Conservation (phyloP, 1,140 invertebrate species). For the Drosophila bocki region DNA sequence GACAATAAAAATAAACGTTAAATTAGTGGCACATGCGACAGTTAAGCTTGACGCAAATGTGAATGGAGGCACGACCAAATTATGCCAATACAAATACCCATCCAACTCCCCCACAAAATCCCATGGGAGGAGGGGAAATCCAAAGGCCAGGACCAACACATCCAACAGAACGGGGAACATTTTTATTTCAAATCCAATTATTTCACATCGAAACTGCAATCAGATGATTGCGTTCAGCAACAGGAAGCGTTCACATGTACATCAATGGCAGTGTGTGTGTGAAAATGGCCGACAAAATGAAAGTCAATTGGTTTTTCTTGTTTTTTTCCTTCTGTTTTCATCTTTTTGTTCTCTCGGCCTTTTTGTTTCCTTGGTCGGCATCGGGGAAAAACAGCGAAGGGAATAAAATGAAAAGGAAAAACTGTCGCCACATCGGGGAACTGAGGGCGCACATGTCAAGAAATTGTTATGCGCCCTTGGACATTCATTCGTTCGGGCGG, state of each 20-base stretch:
- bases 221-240: slow-evolving; percentile 79
- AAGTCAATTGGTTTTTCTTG: slow-evolving; percentile 77
- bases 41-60: slow-evolving; percentile 45
- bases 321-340: slow-evolving; percentile 25
- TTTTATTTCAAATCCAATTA: slow-evolving; percentile 85
- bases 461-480: slow-evolving; percentile 64
- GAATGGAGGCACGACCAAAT: slow-evolving; percentile 57
- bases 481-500: slow-evolving; percentile 46
- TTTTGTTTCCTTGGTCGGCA: slow-evolving; percentile 46
- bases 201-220: slow-evolving; percentile 80
- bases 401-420: slow-evolving; percentile 10
- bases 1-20: slow-evolving; percentile 72
- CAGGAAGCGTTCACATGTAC: slow-evolving; percentile 53
- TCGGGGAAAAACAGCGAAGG: slow-evolving; percentile 6
- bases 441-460: slow-evolving; percentile 55
- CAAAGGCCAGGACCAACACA: slow-evolving; percentile 28
- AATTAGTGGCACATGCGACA: slow-evolving; percentile 73
- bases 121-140: slow-evolving; percentile 2
- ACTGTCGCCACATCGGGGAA: slow-evolving; percentile 43
- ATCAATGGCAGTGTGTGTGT: slow-evolving; percentile 25
- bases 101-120: neutral
- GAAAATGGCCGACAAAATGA: slow-evolving; percentile 82
- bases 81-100: slow-evolving; percentile 55
- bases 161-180: slow-evolving; percentile 62
- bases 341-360: slow-evolving; percentile 36